These are phyloP conservation scores for Diglossa cyanea DNA, from an alignment of 2,797 vertebrate species.

Conservation along the genomic window DNA sequence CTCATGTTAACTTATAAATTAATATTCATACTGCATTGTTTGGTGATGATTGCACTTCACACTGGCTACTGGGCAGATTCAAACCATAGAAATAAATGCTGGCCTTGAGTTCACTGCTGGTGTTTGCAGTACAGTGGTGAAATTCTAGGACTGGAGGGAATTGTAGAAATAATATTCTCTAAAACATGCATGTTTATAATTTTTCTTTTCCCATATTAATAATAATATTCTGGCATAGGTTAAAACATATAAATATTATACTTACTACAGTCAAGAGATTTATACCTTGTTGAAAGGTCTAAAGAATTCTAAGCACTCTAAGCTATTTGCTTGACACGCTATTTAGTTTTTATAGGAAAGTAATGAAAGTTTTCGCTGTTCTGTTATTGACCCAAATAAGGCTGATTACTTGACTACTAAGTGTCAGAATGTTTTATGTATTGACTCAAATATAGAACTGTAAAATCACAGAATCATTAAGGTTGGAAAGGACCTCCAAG, in stretches of 20 bases:
- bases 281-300: background rate
- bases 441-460: background rate
- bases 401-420: background rate
- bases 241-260: constrained; percentile 10
- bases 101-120: background rate
- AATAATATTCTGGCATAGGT: background rate
- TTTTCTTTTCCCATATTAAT: background rate
- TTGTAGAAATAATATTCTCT: background rate
- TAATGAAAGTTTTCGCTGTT: background rate
- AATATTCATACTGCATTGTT: background rate
- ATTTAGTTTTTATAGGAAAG: background rate
- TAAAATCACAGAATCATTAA: background rate
- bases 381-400: background rate
- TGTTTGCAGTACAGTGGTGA: background rate
- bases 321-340: background rate
- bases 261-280: background rate
- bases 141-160: background rate
- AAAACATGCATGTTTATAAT: background rate
- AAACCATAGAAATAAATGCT: background rate
- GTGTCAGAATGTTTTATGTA: background rate
- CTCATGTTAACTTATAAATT: background rate
- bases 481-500: background rate
- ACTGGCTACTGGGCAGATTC: background rate
- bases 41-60: background rate
- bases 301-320: background rate